Base-by-base conservation (phyloP, 2,797 vertebrate genomes). In the Siniperca undulata region DNA sequence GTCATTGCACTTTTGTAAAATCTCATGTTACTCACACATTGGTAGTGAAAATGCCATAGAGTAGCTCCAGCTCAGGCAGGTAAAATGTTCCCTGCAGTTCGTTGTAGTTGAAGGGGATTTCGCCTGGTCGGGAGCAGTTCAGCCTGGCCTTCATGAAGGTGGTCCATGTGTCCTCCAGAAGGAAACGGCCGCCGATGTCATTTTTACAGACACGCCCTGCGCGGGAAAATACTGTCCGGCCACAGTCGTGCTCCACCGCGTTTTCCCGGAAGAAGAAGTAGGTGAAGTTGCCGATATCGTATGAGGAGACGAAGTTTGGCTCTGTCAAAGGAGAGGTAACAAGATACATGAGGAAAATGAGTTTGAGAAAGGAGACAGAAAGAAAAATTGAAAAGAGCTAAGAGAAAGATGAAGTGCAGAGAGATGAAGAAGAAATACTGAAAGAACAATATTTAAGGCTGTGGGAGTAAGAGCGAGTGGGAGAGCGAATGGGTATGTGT, bases 221-320 rank as follows among this genome's bases (percentile, higher is more conserved):
- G 2, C 98, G 96, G 40, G 98, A 99, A 91, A 99, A 99, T 71
- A 99, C 97, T 0, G 97, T 98, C 74, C 97, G 96, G 22, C 98
- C 98, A 27, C 98, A 99, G 86, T 99, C 98, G 0, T 99, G 98
- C 88, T 99, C 98, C 89, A 99, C 97, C 0, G 98, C 98, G 0
- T 99, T 99, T 90, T 99, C 98, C 44, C 98, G 97, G 92, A 99
- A 99, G 90, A 99, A 99, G 93, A 99, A 99, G 91, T 99, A 99
- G 58, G 97, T 98, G 89, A 99, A 99, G 84, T 98, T 98, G 60
- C 97, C 97, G 4, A 98, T 99, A 83, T 99, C 98, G 0, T 99
- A 99, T 36, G 98, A 98, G 2, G 98, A 98, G 75, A 99, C 98
- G 16, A 99, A 99, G 95, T 99, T 99, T 12, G 98, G 98, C 75